Evolutionary conservation across 2,113 vertebrate genomes (phyloP).

Genomic region (Leptobrachium leishanense): DNA sequence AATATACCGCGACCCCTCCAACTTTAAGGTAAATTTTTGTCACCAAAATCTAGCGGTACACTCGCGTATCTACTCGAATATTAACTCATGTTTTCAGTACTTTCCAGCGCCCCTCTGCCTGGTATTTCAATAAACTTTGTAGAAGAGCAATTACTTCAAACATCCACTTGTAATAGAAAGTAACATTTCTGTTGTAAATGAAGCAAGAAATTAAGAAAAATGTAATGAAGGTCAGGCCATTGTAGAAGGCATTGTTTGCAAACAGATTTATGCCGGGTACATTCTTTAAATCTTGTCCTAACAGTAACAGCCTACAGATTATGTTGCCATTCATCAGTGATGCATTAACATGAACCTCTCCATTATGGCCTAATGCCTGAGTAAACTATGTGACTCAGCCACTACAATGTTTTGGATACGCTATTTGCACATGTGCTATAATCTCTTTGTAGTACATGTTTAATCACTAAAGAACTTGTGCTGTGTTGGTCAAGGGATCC

Average conservation of each 20-base stretch:
- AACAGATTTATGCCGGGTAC: neutral
- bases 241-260: neutral
- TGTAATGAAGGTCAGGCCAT: neutral
- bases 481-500: too few relatives aligned
- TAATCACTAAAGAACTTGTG: neutral
- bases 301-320: conserved; percentile 16
- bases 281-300: conserved; percentile 5
- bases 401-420: conserved; percentile 35
- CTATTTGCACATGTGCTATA: conserved; percentile 17
- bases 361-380: neutral
- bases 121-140: too few relatives aligned
- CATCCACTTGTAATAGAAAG: too few relatives aligned
- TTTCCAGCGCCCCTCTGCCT: too few relatives aligned
- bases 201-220: too few relatives aligned
- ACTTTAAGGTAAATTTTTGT: too few relatives aligned
- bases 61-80: too few relatives aligned
- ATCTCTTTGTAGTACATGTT: conserved; percentile 7
- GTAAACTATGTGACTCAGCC: neutral
- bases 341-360: conserved; percentile 12
- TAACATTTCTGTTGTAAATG: too few relatives aligned
- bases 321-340: neutral
- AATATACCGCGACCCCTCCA: too few relatives aligned
- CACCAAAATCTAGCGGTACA: too few relatives aligned
- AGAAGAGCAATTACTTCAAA: too few relatives aligned
- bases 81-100: too few relatives aligned